Conservation (phyloP, 2,797 vertebrate species). For the Moxostoma hubbsi region DNA sequence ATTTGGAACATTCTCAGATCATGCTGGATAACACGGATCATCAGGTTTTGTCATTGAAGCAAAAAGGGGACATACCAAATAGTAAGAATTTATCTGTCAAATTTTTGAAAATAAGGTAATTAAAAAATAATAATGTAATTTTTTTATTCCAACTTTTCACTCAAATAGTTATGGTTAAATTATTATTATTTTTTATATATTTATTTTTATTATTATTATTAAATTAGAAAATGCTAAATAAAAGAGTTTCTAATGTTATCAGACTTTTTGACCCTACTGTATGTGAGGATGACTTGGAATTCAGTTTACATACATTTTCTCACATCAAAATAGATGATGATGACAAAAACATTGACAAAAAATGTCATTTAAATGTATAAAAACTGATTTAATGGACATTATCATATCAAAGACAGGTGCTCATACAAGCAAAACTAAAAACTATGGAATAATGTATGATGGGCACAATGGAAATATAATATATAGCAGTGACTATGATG, state of each 20-base stretch:
- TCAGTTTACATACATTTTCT: neutral
- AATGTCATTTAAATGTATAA: neutral
- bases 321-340: neutral
- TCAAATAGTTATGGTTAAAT: too few species aligned
- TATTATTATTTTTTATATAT: too few species aligned
- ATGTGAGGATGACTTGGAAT: too few species aligned
- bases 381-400: neutral
- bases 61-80: too few species aligned
- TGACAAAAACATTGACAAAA: neutral
- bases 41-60: too few species aligned
- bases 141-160: too few species aligned
- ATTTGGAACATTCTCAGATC: too few species aligned
- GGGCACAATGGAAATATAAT: neutral
- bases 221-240: neutral
- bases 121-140: too few species aligned
- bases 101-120: too few species aligned
- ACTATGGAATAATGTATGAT: neutral
- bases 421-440: constrained; percentile 16
- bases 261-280: neutral
- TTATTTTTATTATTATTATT: too few species aligned
- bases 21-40: too few species aligned
- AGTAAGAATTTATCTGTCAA: too few species aligned
- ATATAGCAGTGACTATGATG: neutral
- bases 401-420: neutral
- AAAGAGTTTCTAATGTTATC: neutral